A percentile compares a stretch with the other conserved stretches of the same genome.
These are phyloP conservation scores for Sclerurus mexicanus DNA, from an alignment of 2,113 vertebrate species.

Conservation along the genomic window DNA sequence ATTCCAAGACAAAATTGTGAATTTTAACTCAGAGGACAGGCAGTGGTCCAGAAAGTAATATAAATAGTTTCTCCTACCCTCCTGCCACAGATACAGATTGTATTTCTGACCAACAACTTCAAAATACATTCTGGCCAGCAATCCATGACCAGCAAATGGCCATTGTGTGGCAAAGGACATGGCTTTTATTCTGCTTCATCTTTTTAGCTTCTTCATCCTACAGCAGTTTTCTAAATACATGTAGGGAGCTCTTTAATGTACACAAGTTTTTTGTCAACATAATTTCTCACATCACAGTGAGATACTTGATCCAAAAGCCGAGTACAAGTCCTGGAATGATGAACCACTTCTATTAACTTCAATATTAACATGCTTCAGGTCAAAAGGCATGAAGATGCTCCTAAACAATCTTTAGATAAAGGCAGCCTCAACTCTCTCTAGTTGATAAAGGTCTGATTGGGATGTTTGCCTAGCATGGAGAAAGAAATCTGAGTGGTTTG, in stretches of 20 bases:
- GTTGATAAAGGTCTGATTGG: not conserved
- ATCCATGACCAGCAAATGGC: not conserved
- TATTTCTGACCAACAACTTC: not conserved
- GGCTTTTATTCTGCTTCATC: not conserved
- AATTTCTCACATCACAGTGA: not conserved
- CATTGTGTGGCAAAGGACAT: not conserved
- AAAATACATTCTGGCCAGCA: not conserved
- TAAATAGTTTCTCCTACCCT: not conserved
- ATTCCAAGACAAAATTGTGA: not conserved
- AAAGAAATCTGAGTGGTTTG: not conserved
- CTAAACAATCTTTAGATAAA: not conserved
- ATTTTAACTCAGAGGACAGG: not conserved
- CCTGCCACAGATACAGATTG: not conserved
- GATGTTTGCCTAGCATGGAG: rapidly evolving
- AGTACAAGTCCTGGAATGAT: not conserved
- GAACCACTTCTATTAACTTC: not conserved
- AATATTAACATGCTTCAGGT: not conserved
- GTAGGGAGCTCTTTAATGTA: not conserved
- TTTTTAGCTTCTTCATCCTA: not conserved
- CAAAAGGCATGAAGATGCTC: not conserved
- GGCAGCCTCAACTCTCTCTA: not conserved
- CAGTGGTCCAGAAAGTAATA: not conserved
- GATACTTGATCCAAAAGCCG: not conserved
- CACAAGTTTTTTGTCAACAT: not conserved
- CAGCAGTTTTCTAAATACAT: not conserved